Evolutionary conservation across 37 sponge, comb jelly and placozoan genomes (phyloP).

Genomic region (Corticium candelabrum): DNA sequence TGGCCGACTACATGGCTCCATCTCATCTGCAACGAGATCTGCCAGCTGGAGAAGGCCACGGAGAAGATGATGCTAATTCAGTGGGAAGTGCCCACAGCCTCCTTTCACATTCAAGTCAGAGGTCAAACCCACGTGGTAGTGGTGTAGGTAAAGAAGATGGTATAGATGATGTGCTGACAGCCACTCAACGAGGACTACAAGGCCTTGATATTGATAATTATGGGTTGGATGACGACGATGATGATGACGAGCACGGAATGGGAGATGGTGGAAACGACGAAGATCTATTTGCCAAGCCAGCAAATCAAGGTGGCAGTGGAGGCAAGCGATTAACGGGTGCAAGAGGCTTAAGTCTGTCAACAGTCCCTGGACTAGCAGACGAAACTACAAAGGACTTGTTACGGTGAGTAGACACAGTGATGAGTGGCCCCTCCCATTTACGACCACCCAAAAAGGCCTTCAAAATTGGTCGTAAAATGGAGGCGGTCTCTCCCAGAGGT

Average conservation of each 20-base stretch:
- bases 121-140: not conserved
- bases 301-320: not conserved
- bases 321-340: too few species aligned
- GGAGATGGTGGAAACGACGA: not conserved
- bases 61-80: not conserved
- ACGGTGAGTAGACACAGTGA: too few species aligned
- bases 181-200: not conserved
- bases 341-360: too few species aligned
- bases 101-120: not conserved
- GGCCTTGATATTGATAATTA: too few species aligned
- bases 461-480: too few species aligned
- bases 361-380: too few species aligned
- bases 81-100: not conserved
- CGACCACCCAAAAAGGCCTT: too few species aligned
- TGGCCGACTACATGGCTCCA: constrained; percentile 1
- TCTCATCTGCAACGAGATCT: not conserved
- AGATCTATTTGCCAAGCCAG: not conserved
- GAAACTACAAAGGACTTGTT: too few species aligned
- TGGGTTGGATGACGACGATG: too few species aligned
- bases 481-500: too few species aligned
- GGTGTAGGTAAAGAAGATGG: not conserved
- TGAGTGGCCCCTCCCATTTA: too few species aligned
- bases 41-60: too few species aligned
- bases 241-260: not conserved
- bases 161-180: not conserved